phyloP scores from a whole-genome alignment of 2,888 invertebrate genomes.

The Nomada lathburiana region DNA sequence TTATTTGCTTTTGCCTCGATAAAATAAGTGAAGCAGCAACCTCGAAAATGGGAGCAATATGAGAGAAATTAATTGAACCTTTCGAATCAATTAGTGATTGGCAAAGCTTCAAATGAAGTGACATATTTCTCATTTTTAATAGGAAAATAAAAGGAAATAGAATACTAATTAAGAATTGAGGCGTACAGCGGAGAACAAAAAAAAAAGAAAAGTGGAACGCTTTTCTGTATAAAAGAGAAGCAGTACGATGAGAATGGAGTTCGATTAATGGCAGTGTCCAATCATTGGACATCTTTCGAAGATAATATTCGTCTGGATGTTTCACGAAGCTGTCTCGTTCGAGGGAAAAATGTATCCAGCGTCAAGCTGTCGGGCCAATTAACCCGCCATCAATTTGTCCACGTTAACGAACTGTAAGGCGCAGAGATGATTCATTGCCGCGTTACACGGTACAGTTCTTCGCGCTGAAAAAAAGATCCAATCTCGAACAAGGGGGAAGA shows the following conservation, averaged over 20 bases:
- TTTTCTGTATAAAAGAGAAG: neutral
- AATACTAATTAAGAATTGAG: constrained; percentile 10
- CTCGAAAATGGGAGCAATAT: no score
- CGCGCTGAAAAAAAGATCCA: constrained; percentile 25
- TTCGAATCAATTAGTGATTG: no score
- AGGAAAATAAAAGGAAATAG: neutral
- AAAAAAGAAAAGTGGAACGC: neutral
- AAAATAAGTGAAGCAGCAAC: no score
- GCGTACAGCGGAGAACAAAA: neutral
- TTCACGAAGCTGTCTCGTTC: constrained; percentile 25
- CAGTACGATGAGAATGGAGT: neutral
- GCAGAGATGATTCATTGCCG: constrained; percentile 55
- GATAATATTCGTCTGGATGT: constrained; percentile 21
- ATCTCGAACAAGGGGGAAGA: constrained; percentile 13
- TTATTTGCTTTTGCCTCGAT: no score
- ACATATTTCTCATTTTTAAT: neutral
- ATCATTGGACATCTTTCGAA: constrained; percentile 10
- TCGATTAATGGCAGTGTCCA: neutral
- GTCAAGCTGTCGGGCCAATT: constrained; percentile 48
- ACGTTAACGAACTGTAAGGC: constrained; percentile 62
- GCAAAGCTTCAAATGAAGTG: no score
- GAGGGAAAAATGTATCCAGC: constrained; percentile 41
- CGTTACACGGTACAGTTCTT: constrained; percentile 44
- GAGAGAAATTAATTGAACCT: no score
- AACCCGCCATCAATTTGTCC: constrained; percentile 60